Base-by-base conservation (phyloP, 2,797 vertebrate species). In the Cuniculus paca region DNA sequence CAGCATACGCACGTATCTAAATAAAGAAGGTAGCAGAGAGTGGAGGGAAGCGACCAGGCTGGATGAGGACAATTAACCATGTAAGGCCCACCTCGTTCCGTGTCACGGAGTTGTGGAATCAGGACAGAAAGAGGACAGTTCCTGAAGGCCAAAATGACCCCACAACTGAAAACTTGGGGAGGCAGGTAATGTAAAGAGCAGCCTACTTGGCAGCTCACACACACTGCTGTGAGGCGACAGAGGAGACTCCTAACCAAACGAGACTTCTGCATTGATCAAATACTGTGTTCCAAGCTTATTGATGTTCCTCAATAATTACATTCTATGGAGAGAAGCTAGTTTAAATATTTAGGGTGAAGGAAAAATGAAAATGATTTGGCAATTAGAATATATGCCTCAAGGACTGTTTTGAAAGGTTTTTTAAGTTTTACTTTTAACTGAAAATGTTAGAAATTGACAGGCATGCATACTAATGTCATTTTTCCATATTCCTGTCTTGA, bases 351-450 rank as follows among this genome's bases (percentile, higher is more conserved):
- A 56, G 56, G 20, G 48, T 42, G 4, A 1, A 9, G 12, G 61
- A 28, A n/a, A 54, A 94, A 75, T 48, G 39, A 91, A 94, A 88
- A 74, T 61, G 28, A 94, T 19, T 82, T 81, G 42, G 72, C 74
- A 95, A 88, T 89, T 86, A 97, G 90, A 95, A 88, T 63, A 68
- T 6, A 86, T 28, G 39, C 83, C 79, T 94, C 72, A 54, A 95
- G 45, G 70, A 93, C 31, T 68, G 34, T 60, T 90, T 93, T 50
- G 83, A 91, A 60, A 65, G 42, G 48, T 77, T 60, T 78, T 91
- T 94, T 54, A 48, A n/a, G 24, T 58, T 91, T 74, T 68, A 20
- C 48, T 83, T 79, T 93, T 89, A 91, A 81, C 50, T 28, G 52
- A 90, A 90, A 96, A 83, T 84, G 89, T 75, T 70, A 91, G 75